phyloP scores from a whole-genome alignment of 2,797 vertebrate genomes.

The Catamblyrhynchus diadema region DNA sequence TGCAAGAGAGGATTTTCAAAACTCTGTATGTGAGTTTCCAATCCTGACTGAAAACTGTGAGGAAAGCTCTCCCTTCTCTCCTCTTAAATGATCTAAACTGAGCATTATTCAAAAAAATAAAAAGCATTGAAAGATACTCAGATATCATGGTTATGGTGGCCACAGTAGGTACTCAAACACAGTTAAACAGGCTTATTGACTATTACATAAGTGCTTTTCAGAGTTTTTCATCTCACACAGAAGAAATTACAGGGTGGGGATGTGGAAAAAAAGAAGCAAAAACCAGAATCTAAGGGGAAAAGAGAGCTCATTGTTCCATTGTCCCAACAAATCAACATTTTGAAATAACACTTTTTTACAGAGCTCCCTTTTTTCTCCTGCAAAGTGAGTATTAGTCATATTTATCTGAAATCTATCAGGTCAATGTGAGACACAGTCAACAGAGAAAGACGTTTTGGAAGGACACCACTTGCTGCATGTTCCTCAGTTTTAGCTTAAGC shows the following conservation, averaged over 20 bases:
- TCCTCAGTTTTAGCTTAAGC: background rate
- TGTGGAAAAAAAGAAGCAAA: too few species aligned
- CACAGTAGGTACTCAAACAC: background rate
- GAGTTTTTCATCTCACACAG: background rate
- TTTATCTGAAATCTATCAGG: background rate
- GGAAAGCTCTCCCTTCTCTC: background rate
- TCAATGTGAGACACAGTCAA: background rate
- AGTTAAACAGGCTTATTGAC: background rate
- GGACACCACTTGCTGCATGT: background rate
- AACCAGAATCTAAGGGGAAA: background rate
- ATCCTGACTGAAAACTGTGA: background rate
- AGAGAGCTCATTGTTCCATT: background rate
- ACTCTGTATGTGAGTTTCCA: background rate
- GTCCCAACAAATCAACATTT: background rate
- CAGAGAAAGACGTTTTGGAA: background rate
- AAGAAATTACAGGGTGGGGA: background rate
- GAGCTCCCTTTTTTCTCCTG: background rate
- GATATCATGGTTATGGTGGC: background rate
- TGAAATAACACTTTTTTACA: background rate
- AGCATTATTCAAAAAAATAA: background rate
- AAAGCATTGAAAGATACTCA: background rate
- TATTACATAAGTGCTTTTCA: background rate
- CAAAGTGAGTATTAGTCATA: background rate
- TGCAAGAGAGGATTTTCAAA: background rate
- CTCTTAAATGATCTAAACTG: background rate